Evolutionary conservation across 2,888 invertebrate genomes (phyloP).

Genomic region (Eupithecia insigniata): DNA sequence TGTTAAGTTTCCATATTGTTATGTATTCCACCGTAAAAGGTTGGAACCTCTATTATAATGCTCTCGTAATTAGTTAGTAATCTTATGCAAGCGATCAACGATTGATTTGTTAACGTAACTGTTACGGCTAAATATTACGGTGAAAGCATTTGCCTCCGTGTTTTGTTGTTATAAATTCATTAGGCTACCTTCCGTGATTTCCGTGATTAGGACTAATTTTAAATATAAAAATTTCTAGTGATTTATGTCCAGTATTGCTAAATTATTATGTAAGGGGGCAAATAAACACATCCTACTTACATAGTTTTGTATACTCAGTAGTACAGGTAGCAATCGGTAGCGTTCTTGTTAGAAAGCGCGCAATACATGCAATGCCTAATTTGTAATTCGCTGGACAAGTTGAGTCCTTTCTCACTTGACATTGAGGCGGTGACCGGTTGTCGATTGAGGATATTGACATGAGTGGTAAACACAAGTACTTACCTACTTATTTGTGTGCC

Average conservation of each 20-base stretch:
- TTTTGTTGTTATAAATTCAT: conserved; percentile 43
- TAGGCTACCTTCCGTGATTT: neutral
- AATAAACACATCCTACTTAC: neutral
- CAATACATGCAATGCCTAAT: conserved; percentile 40
- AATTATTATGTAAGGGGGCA: conserved; percentile 19
- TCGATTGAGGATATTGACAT: conserved; percentile 70
- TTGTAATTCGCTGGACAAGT: conserved; percentile 62
- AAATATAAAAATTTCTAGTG: neutral
- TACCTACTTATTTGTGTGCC: conserved; percentile 1
- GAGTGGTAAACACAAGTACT: conserved; percentile 1
- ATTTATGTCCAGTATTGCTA: neutral
- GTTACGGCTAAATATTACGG: conserved; percentile 67
- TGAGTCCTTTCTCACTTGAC: conserved; percentile 75
- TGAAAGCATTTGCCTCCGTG: conserved; percentile 69
- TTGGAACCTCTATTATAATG: conserved; percentile 17
- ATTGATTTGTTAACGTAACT: conserved; percentile 73
- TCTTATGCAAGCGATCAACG: conserved; percentile 73
- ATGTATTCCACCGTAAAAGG: conserved; percentile 3
- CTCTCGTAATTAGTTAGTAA: conserved; percentile 49
- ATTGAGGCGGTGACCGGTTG: conserved; percentile 72
- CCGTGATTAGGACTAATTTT: conserved; percentile 3
- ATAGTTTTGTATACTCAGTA: conserved; percentile 3
- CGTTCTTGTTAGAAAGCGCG: conserved; percentile 38
- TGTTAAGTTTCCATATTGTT: neutral
- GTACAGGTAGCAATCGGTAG: too few species aligned